Base-by-base conservation (phyloP, 2,888 invertebrate genomes). In the Thecophora atra region DNA sequence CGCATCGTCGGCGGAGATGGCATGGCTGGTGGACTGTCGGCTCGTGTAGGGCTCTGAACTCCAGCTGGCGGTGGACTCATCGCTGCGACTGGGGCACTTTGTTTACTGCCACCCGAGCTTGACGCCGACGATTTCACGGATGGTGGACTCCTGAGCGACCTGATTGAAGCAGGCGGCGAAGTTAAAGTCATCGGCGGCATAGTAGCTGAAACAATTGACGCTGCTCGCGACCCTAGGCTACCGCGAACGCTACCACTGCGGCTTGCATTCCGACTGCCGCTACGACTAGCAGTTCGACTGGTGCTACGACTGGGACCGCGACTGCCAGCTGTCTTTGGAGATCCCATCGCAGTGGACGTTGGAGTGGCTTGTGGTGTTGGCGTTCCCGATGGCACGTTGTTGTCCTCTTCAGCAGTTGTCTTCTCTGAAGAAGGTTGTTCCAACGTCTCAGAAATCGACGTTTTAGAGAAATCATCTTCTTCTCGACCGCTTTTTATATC, bases 1-100 rank as follows among this genome's bases (percentile, higher is more conserved):
- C 82, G 83, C 72, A 84, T 82, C 78, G 80, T 80, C 30, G 83
- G 83, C 0, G 83, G 83, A 64, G 83, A 83, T 42, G 83, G 84
- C 83, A 83, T 83, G 1, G 75, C 76, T 70, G 83, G 83, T 11
- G 83, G 81, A 24, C 83, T 76, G 37, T 83, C 83, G 3, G 83
- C 83, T 21, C 79, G 78, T 2, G 79, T 79, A 15, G 83, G 83
- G 37, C 84, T 83, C 71, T 83, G 81, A 15, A 83, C 71, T 8
- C 73, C 71, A 56, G 77, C 76, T 2, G 77, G 64, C 7, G 74
- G 21, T 47, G 64, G 73, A 58, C 73, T 62, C 24, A 70, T 70
- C 15, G 11, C 6, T n/a, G 37, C 52, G 28, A 60, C 42, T 13
- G n/a, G 44, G 60, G 75, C 74, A 64, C 75, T 75, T 24, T 76